phyloP scores from a whole-genome alignment of 2,888 invertebrate genomes.

The Amphipyra berbera region DNA sequence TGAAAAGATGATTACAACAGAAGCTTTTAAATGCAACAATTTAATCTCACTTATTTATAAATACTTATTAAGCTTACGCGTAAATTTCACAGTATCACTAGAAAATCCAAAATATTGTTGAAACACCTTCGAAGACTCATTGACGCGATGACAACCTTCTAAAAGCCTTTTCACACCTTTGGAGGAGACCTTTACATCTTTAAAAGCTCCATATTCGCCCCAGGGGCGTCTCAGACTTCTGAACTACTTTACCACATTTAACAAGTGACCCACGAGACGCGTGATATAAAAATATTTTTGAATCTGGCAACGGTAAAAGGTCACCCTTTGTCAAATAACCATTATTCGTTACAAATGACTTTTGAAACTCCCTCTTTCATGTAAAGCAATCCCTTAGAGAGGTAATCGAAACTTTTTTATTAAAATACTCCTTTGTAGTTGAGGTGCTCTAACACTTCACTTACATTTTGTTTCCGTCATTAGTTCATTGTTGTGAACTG shows the following conservation, averaged over 20 bases:
- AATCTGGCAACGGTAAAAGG: constrained; percentile 32
- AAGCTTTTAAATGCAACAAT: too few species aligned
- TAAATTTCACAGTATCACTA: constrained; percentile 22
- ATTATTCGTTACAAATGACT: constrained; percentile 44
- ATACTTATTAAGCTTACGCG: constrained; percentile 4
- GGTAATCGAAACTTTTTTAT: constrained; percentile 39
- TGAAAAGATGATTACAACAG: too few species aligned
- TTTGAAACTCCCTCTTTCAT: constrained; percentile 34
- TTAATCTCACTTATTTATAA: neutral
- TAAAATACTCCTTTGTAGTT: constrained; percentile 28
- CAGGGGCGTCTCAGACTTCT: constrained; percentile 35
- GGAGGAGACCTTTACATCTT: constrained; percentile 49
- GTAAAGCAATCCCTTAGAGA: constrained; percentile 19
- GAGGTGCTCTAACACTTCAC: constrained; percentile 29
- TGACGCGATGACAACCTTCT: constrained; percentile 52
- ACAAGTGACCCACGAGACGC: constrained; percentile 19
- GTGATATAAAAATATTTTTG: constrained; percentile 37
- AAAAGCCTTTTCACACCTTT: constrained; percentile 57
- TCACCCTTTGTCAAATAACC: constrained; percentile 25
- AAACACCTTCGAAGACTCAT: constrained; percentile 33
- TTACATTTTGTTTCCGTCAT: constrained; percentile 46
- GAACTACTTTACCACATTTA: constrained; percentile 45
- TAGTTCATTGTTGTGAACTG: constrained; percentile 56
- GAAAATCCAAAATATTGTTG: constrained; percentile 17
- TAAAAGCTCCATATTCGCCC: constrained; percentile 39